Evolutionary conservation across 1,140 invertebrate species (phyloP).

Genomic region (Bombus fervidus): DNA sequence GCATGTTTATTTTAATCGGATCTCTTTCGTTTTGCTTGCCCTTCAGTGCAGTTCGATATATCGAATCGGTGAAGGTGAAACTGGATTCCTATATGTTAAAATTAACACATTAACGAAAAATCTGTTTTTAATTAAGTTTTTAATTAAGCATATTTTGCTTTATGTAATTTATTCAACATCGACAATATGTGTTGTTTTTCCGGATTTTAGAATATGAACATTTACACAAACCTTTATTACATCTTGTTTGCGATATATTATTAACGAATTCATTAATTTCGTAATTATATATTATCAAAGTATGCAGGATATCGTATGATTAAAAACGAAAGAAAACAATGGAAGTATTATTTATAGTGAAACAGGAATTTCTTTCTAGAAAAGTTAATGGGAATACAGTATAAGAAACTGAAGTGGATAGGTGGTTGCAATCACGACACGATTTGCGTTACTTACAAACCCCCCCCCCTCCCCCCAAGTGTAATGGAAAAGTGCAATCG

Average conservation of each 20-base stretch:
- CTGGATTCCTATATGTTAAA: not conserved
- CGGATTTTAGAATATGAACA: not conserved
- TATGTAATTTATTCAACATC: conserved; percentile 4
- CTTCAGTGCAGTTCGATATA: not conserved
- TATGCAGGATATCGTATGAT: not conserved
- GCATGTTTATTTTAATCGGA: not conserved
- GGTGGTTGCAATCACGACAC: not conserved
- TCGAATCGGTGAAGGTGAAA: not conserved
- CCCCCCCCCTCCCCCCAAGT: too few relatives aligned
- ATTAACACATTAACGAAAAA: not conserved
- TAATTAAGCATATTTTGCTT: conserved; percentile 1
- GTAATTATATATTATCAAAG: not conserved
- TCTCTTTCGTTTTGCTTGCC: not conserved
- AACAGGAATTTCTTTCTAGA: not conserved
- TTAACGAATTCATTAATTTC: not conserved
- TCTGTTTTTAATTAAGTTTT: conserved; percentile 21
- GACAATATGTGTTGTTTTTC: not conserved
- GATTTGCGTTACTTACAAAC: not conserved
- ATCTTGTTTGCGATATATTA: not conserved
- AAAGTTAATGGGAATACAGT: not conserved
- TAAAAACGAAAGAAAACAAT: not conserved
- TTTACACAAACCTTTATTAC: not conserved
- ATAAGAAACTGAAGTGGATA: not conserved
- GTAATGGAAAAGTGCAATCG: conserved; percentile 26
- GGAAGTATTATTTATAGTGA: too few relatives aligned